Percentiles rank a stretch among this genome's conserved stretches.
Evolutionary conservation across 2,797 vertebrate species (phyloP).

Genomic region (Hapalemur alaotrensis): DNA sequence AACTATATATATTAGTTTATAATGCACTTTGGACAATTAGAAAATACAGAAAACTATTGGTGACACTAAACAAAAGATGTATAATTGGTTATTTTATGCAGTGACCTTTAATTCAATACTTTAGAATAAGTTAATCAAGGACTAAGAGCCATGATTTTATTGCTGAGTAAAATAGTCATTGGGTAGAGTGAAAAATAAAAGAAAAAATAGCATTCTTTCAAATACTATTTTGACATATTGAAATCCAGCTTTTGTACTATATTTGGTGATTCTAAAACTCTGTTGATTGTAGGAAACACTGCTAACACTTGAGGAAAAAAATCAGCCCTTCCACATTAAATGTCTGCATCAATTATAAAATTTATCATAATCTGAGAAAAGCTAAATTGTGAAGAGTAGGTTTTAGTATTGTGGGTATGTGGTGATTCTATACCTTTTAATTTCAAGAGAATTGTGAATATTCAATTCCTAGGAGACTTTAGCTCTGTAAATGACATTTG

Average conservation of each 20-base stretch:
- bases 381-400: neutral
- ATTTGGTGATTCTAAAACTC: neutral
- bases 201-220: neutral
- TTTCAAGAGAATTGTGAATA: neutral
- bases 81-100: neutral
- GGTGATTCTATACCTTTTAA: neutral
- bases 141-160: neutral
- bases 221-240: neutral
- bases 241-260: neutral
- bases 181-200: neutral
- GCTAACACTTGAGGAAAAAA: neutral
- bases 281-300: neutral
- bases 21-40: neutral
- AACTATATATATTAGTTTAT: neutral
- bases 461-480: neutral
- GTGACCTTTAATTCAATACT: neutral
- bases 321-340: neutral
- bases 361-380: slow-evolving; percentile 16
- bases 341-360: neutral
- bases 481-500: neutral
- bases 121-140: neutral
- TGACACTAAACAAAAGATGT: neutral
- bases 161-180: neutral
- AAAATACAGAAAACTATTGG: slow-evolving; percentile 28
- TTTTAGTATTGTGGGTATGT: neutral